These are phyloP conservation scores for Nebria ingens DNA, from an alignment of 1,140 invertebrate species.

Conservation along the genomic window DNA sequence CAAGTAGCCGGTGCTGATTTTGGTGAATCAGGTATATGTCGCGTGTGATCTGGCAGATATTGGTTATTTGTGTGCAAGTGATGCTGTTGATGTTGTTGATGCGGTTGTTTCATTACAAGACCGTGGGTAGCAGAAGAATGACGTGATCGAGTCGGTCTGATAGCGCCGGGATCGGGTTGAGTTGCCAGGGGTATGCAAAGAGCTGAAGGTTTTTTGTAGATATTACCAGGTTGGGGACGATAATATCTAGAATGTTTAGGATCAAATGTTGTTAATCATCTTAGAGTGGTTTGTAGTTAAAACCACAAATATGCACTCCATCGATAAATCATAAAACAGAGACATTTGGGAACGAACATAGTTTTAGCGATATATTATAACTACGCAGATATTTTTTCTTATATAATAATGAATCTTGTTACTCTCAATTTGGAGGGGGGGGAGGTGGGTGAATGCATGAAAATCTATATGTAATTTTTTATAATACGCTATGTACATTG, in stretches of 20 bases:
- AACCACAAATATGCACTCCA: too few relatives aligned
- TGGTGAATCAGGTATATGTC: not conserved
- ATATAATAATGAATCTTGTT: too few relatives aligned
- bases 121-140: not conserved
- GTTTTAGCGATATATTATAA: too few relatives aligned
- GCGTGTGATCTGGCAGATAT: not conserved
- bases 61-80: not conserved
- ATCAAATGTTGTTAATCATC: too few relatives aligned
- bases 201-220: slow-evolving; percentile 26
- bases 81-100: not conserved
- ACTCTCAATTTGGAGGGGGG: too few relatives aligned
- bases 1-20: not conserved
- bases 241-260: slow-evolving; percentile 26
- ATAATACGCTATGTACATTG: too few relatives aligned
- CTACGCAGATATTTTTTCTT: too few relatives aligned
- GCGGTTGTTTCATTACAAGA: not conserved
- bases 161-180: slow-evolving; percentile 25
- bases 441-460: too few relatives aligned
- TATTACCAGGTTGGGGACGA: slow-evolving; percentile 12
- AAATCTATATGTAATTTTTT: too few relatives aligned
- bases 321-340: too few relatives aligned
- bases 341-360: too few relatives aligned
- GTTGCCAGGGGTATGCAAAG: slow-evolving; percentile 25
- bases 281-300: too few relatives aligned
- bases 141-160: slow-evolving; percentile 12